phyloP scores from a whole-genome alignment of 2,113 vertebrate genomes.

The Lipophrys pholis region DNA sequence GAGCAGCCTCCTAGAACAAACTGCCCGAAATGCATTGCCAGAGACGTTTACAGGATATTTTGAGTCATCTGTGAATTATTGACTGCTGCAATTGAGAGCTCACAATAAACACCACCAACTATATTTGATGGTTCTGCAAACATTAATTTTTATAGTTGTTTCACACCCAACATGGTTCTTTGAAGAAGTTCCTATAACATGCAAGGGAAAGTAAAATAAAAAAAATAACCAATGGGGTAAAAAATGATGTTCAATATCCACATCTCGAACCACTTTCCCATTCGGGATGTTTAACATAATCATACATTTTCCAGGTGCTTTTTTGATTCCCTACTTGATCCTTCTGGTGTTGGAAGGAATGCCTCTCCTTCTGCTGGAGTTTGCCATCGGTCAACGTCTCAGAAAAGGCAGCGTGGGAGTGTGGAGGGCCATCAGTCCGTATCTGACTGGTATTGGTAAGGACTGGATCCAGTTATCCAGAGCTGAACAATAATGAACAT shows the following conservation, averaged over 20 bases:
- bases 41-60: too few species aligned
- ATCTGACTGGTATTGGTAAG: slow-evolving; percentile 91
- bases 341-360: slow-evolving; percentile 91
- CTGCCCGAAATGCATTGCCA: too few species aligned
- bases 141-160: too few species aligned
- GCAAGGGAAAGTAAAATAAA: too few species aligned
- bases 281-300: not conserved
- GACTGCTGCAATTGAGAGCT: too few species aligned
- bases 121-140: too few species aligned
- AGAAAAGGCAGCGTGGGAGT: slow-evolving; percentile 90
- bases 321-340: slow-evolving; percentile 95
- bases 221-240: too few species aligned
- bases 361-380: slow-evolving; percentile 91
- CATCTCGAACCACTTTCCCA: not conserved
- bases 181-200: too few species aligned
- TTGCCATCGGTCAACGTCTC: slow-evolving; percentile 92
- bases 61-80: too few species aligned
- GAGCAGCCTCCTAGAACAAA: too few species aligned
- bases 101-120: too few species aligned
- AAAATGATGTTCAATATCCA: not conserved
- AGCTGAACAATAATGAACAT: not conserved
- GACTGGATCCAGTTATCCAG: not conserved
- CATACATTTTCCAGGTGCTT: slow-evolving; percentile 86
- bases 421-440: slow-evolving; percentile 89
- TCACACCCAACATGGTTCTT: too few species aligned